Conservation (phyloP, 1,140 invertebrate species). For the Trichogramma pretiosum region DNA sequence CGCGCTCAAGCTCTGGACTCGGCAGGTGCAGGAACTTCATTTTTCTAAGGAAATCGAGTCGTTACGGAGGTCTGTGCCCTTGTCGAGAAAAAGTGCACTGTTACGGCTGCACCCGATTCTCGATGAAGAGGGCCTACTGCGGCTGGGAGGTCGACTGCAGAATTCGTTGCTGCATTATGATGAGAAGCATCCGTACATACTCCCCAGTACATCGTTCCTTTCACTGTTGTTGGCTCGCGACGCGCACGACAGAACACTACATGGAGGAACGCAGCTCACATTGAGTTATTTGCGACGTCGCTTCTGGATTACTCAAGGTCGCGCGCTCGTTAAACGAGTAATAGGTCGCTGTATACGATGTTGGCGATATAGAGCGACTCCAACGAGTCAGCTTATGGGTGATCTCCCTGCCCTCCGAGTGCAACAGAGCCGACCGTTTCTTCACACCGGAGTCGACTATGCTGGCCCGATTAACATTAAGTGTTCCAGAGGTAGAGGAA, state of each 20-base stretch:
- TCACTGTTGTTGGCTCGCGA: background rate
- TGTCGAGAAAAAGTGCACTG: background rate
- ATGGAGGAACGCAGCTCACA: constrained; percentile 2
- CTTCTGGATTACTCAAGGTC: too few species aligned
- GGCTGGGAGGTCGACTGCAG: background rate
- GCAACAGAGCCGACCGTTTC: too few species aligned
- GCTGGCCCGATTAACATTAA: too few species aligned
- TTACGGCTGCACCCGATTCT: background rate
- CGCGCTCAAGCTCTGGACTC: too few species aligned
- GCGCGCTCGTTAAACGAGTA: too few species aligned
- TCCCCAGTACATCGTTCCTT: background rate
- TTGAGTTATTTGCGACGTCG: too few species aligned
- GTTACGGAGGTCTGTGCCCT: background rate
- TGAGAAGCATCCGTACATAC: background rate
- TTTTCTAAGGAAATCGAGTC: background rate
- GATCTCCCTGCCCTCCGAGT: too few species aligned
- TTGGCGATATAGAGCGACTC: too few species aligned
- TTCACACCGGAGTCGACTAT: too few species aligned
- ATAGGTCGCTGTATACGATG: too few species aligned
- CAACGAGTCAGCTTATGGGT: too few species aligned
- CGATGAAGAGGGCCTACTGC: background rate
- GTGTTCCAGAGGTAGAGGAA: too few species aligned
- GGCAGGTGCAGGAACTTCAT: background rate
- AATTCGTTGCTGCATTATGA: background rate
- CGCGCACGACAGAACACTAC: background rate